Evolutionary conservation across 2,888 invertebrate species (phyloP).

Genomic region (Nemoura dubitans): DNA sequence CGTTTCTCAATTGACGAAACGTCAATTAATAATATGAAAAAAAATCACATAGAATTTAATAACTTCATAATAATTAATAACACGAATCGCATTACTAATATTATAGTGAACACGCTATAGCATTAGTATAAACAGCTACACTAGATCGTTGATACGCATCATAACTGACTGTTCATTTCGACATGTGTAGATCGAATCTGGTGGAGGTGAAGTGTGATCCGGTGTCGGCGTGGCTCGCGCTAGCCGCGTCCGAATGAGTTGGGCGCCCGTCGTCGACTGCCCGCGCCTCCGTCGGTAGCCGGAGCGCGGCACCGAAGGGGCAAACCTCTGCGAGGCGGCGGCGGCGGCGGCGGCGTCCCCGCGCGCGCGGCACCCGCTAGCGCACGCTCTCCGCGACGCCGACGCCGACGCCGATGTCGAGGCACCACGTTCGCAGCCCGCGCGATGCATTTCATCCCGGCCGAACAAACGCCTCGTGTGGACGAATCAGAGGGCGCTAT

Average conservation of each 20-base stretch:
- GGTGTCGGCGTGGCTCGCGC: not conserved
- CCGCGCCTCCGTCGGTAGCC: not conserved
- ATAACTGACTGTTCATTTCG: not conserved
- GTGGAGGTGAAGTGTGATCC: not conserved
- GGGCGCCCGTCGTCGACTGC: constrained; percentile 30
- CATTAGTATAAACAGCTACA: not conserved
- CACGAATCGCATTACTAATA: not conserved
- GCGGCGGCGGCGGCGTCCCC: not conserved
- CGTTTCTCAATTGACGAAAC: not conserved
- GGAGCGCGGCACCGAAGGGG: not conserved
- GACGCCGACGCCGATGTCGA: constrained; percentile 34
- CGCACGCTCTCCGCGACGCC: not conserved
- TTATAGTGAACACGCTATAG: not conserved
- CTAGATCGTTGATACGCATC: not conserved
- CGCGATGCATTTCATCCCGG: not conserved
- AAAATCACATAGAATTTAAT: not conserved
- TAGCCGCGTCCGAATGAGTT: constrained; percentile 8
- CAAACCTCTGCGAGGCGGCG: not conserved
- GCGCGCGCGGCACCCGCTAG: not conserved
- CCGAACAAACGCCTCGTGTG: too few relatives aligned
- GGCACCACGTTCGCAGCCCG: not conserved
- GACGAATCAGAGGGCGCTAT: too few relatives aligned
- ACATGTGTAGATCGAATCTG: not conserved
- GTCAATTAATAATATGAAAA: not conserved
- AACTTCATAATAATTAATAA: not conserved